Percentiles rank a stretch among this genome's conserved stretches.
These are phyloP conservation scores for Copidosoma floridanum DNA, from an alignment of 1,140 invertebrate species.

Conservation along the genomic window DNA sequence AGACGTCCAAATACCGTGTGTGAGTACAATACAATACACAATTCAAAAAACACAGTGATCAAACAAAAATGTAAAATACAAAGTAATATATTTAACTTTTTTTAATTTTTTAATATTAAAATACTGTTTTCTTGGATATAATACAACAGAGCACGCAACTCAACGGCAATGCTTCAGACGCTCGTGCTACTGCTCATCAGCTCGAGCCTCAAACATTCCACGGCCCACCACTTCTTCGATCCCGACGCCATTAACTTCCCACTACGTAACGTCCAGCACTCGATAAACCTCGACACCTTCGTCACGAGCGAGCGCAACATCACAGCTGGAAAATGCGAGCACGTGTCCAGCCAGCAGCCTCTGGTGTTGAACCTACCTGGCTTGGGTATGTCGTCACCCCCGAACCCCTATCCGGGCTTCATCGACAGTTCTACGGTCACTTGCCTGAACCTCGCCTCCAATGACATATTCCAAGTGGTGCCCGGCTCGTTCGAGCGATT, in stretches of 20 bases:
- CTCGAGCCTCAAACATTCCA: background rate
- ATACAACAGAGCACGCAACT: too few relatives aligned
- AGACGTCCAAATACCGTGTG: background rate
- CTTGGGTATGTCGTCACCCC: conserved; percentile 29
- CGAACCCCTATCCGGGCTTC: conserved; percentile 33
- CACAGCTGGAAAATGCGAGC: conserved; percentile 41
- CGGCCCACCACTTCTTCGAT: conserved; percentile 5
- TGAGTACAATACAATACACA: background rate
- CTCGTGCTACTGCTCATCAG: too few relatives aligned
- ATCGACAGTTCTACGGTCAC: conserved; percentile 33
- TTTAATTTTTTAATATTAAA: background rate
- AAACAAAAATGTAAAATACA: background rate
- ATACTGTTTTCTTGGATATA: background rate
- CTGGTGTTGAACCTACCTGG: conserved; percentile 37
- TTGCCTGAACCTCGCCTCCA: conserved; percentile 41
- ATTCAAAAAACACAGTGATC: background rate
- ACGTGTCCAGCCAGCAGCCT: conserved; percentile 30
- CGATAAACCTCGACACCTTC: conserved; percentile 25
- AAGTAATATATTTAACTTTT: background rate
- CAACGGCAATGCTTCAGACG: too few relatives aligned
- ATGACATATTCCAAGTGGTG: conserved; percentile 38
- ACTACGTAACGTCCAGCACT: conserved; percentile 29
- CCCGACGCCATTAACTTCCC: conserved; percentile 29
- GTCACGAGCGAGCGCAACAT: conserved; percentile 8
- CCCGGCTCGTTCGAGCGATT: conserved; percentile 36